phyloP scores from a whole-genome alignment of 1,140 invertebrate genomes.

The Sarcophaga bullata region DNA sequence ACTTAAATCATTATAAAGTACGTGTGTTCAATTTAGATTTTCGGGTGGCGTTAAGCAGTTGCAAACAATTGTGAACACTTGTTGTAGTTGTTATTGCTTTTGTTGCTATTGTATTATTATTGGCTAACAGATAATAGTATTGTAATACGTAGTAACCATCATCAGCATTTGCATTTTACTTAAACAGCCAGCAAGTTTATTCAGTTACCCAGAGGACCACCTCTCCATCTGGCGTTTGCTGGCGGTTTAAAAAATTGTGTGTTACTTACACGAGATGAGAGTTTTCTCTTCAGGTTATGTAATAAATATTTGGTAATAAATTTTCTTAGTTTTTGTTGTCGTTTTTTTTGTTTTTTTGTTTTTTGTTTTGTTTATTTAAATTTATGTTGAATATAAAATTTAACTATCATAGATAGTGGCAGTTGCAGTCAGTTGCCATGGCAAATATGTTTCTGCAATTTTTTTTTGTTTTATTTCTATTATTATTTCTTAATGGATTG shows the following conservation, averaged over 20 bases:
- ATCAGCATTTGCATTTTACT: neutral
- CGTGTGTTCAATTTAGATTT: neutral
- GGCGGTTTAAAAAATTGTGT: neutral
- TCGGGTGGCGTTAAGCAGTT: neutral
- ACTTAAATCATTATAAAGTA: too few species aligned
- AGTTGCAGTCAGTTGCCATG: too few species aligned
- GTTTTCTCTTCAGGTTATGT: neutral
- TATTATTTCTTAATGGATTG: too few species aligned
- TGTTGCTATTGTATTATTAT: neutral
- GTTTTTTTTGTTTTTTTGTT: too few species aligned
- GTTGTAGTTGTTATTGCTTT: neutral
- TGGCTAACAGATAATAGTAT: neutral
- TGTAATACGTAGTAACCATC: neutral
- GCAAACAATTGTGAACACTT: neutral
- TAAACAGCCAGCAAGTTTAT: neutral
- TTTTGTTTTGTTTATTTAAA: neutral
- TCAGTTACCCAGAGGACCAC: too few species aligned
- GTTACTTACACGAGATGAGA: neutral
- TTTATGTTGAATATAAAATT: conserved; percentile 11
- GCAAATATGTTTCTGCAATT: too few species aligned
- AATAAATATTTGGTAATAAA: conserved; percentile 16
- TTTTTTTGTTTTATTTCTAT: too few species aligned
- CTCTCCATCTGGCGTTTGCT: too few species aligned
- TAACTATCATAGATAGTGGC: neutral
- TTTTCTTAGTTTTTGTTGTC: neutral